Evolutionary conservation across 2,888 invertebrate species (phyloP), one percentile per base, ranked within the genome.

Genomic region (Cheilosia impressa): DNA sequence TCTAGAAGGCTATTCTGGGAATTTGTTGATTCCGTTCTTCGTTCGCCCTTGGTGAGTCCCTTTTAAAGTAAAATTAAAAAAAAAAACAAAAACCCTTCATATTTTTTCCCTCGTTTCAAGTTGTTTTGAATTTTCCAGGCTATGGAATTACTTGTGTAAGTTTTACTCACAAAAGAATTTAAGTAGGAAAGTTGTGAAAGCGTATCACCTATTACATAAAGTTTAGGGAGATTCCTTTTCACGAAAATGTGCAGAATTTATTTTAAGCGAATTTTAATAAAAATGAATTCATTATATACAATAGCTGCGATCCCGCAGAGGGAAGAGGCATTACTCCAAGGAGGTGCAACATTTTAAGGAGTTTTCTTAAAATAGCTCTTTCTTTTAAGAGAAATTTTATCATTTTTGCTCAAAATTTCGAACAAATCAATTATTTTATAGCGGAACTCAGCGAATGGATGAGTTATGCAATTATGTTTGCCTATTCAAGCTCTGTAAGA

Each of bases 91-190:
- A 19, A 34, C 2, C 5, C 3, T 34, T 31, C 7, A n/a, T 17
- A 10, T 24, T 17, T n/a, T 45, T 31, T 19, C 17, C 34, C 57
- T 27, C 24, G 41, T 47, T 68, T 55, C 6, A 10, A 72, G 43
- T 78, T 68, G 83, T 72, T 83, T 78, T 62, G 73, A 78, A 83
- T 83, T 83, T 68, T 22, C 41, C 62, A 52, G 57, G 60, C 69
- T 69, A 62, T 43, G 69, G 57, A 73, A 78, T 83, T 68, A 63
- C 83, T 83, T 83, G 24, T 57, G 34, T 68, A 78, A 78, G 66
- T 83, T 83, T 62, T 47, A 24, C 77, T 62, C 27, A 19, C n/a
- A 62, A 83, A 58, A 52, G 45, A 83, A 73, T 68, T 68, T 78
- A 57, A 68, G 69, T 52, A 47, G 55, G 31, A 78, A 78, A 77